A percentile compares a stretch with the other conserved stretches of the same genome.
Conservation (phyloP, 2,113 vertebrate genomes). For the Lota lota region DNA sequence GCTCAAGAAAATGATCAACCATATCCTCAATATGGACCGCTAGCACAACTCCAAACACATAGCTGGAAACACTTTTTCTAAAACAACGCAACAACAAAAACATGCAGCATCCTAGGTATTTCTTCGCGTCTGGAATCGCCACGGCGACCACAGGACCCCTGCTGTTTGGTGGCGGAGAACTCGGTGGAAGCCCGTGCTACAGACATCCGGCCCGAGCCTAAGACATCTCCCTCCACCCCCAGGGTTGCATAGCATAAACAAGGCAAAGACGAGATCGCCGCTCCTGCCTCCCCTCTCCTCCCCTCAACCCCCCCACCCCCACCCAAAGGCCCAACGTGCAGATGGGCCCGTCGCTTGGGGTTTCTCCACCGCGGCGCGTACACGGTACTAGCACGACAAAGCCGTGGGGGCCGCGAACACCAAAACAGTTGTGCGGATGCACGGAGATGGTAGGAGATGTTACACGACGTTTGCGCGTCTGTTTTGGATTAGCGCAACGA, state of each 20-base stretch:
- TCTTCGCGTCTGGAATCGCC: constrained; percentile 42
- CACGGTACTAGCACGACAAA: too few species aligned
- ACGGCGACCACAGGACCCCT: constrained; percentile 54
- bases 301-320: too few species aligned
- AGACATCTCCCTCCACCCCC: constrained; percentile 29
- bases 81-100: constrained; percentile 54
- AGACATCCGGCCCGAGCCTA: constrained; percentile 39
- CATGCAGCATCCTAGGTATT: constrained; percentile 55
- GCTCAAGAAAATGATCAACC: constrained; percentile 48
- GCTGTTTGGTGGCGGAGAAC: constrained; percentile 43
- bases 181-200: constrained; percentile 20
- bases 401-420: too few species aligned
- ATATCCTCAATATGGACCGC: constrained; percentile 54
- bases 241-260: constrained; percentile 37
- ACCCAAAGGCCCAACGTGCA: too few species aligned
- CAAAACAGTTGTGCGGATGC: too few species aligned
- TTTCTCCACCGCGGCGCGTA: too few species aligned
- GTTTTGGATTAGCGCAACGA: constrained; percentile 60
- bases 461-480: constrained; percentile 9
- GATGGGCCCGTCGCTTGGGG: too few species aligned
- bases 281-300: too few species aligned
- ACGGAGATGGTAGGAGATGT: too few species aligned
- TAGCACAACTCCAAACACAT: constrained; percentile 58
- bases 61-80: constrained; percentile 69
- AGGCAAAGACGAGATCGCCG: constrained; percentile 1